Percentiles rank a stretch among this genome's conserved stretches.
Evolutionary conservation across 2,113 vertebrate genomes (phyloP).

Genomic region (Dissostichus mawsoni): DNA sequence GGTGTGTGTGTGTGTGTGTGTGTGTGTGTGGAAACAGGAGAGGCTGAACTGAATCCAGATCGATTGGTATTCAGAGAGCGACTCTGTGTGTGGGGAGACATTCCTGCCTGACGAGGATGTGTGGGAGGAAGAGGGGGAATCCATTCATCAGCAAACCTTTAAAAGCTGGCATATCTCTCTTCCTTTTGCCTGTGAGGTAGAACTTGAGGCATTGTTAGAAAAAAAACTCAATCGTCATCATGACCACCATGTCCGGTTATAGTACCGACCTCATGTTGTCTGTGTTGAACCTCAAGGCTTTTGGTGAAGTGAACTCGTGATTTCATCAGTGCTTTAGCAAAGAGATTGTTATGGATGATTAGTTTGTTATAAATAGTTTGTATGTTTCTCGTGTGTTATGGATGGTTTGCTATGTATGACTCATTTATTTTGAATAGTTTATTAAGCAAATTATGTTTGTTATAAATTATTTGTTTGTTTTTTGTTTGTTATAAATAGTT

Average conservation of each 20-base stretch:
- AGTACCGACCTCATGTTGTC: background rate
- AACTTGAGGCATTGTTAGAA: no score
- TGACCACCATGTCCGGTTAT: background rate
- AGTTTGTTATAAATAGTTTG: background rate
- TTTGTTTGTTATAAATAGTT: background rate
- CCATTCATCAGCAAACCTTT: background rate
- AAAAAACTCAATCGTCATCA: background rate
- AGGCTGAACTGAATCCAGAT: constrained; percentile 57
- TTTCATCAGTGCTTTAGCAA: background rate
- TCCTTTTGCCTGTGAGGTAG: no score
- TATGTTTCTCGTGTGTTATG: no score
- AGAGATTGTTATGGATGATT: background rate
- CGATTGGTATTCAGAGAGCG: constrained; percentile 65
- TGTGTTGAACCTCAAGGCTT: background rate
- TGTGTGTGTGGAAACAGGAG: constrained; percentile 39
- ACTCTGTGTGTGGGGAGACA: constrained; percentile 46
- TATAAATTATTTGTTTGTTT: background rate
- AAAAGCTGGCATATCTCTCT: background rate
- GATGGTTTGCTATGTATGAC: background rate
- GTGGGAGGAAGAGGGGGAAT: background rate
- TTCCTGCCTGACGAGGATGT: constrained; percentile 50
- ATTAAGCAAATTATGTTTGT: background rate
- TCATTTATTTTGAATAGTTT: background rate
- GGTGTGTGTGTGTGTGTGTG: no score
- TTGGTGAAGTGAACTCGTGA: no score